phyloP scores from a whole-genome alignment of 1,140 invertebrate genomes.

The Drosophila equinoxialis region DNA sequence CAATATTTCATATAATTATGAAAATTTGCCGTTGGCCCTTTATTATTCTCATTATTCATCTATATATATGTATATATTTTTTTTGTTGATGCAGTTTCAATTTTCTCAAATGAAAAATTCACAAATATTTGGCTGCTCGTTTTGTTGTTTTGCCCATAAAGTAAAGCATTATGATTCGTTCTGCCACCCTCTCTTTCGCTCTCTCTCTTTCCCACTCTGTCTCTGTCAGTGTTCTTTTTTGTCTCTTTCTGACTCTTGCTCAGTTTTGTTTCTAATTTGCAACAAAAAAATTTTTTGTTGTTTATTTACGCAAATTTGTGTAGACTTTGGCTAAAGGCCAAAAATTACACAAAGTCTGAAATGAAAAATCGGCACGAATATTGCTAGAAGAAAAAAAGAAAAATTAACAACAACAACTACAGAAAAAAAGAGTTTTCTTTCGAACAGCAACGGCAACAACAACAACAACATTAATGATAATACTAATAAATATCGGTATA shows the following conservation, averaged over 20 bases:
- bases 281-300: slow-evolving; percentile 70
- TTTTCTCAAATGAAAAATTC: slow-evolving; percentile 7
- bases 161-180: slow-evolving; percentile 47
- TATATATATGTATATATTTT: too few relatives aligned
- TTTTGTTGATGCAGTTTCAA: not conserved
- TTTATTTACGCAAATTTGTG: slow-evolving; percentile 78
- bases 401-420: slow-evolving; percentile 26
- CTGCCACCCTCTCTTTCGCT: not conserved
- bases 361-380: slow-evolving; percentile 24
- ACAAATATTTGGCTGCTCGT: slow-evolving; percentile 30
- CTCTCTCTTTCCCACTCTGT: not conserved
- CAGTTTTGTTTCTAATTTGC: slow-evolving; percentile 57
- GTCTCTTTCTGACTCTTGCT: slow-evolving; percentile 1
- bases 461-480: slow-evolving; percentile 31
- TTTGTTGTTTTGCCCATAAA: slow-evolving; percentile 27
- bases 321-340: slow-evolving; percentile 71
- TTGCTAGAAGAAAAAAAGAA: slow-evolving; percentile 35
- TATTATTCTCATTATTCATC: not conserved
- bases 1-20: not conserved
- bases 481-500: slow-evolving; percentile 16
- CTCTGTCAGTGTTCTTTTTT: not conserved
- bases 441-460: not conserved
- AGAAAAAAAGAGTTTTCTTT: slow-evolving; percentile 19
- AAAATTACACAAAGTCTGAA: slow-evolving; percentile 54
- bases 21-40: not conserved